phyloP scores from a whole-genome alignment of 2,797 vertebrate genomes.

The Urocyon cinereoargenteus region DNA sequence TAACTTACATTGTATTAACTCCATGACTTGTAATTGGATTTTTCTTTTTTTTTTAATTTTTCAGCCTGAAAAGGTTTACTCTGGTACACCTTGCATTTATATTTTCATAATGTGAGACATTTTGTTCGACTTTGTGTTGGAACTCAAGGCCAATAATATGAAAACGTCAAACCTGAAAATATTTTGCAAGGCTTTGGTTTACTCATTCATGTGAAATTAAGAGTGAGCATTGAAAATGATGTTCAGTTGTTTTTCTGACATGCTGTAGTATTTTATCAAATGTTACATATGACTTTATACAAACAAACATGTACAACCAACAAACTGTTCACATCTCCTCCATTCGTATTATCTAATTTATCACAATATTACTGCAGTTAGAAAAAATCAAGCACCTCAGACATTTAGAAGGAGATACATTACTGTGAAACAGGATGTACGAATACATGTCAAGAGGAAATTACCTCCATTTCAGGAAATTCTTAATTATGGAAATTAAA shows the following conservation, averaged over 20 bases:
- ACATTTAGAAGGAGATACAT: background rate
- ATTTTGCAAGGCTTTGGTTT: background rate
- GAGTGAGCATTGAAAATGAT: background rate
- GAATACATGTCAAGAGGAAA: conserved; percentile 50
- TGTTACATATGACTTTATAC: background rate
- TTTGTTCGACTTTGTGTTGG: background rate
- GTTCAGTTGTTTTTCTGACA: background rate
- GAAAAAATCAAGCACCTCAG: conserved; percentile 47
- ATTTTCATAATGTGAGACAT: background rate
- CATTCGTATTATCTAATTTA: conserved; percentile 12
- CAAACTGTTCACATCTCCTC: background rate
- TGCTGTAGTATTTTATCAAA: conserved; percentile 6
- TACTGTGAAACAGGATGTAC: background rate
- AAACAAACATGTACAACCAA: background rate
- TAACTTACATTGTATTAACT: background rate
- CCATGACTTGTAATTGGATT: background rate
- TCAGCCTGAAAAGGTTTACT: background rate
- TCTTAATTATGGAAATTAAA: conserved; percentile 42
- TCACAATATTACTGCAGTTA: background rate
- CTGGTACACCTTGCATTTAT: background rate
- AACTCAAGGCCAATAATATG: background rate
- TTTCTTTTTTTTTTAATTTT: background rate
- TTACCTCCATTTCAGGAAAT: conserved; percentile 57
- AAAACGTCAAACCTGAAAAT: conserved; percentile 25
- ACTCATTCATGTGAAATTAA: conserved; percentile 30